A percentile compares a stretch with the other conserved stretches of the same genome.
These are phyloP conservation scores for Lonchura striata DNA, from an alignment of 2,113 vertebrate genomes.

Conservation along the genomic window DNA sequence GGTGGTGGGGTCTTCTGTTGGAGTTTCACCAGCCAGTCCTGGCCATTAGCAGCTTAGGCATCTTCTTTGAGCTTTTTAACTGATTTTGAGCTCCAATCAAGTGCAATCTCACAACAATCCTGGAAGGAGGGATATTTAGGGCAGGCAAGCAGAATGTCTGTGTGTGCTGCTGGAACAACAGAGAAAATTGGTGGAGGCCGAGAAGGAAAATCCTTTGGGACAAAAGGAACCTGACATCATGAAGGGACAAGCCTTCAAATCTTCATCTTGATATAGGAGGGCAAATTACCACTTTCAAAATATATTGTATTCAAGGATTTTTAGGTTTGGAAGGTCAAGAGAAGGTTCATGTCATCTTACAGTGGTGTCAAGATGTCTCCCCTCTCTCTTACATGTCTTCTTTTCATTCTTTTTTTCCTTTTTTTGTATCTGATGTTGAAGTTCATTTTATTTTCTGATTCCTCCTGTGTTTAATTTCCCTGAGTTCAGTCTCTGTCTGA, in stretches of 20 bases:
- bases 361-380: background rate
- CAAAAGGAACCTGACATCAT: background rate
- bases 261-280: background rate
- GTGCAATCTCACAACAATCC: background rate
- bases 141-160: background rate
- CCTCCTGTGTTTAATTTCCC: constrained; percentile 29
- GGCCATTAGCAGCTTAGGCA: background rate
- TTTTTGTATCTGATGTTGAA: background rate
- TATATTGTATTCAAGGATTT: background rate
- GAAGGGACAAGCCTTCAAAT: background rate
- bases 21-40: background rate
- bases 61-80: background rate
- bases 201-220: background rate
- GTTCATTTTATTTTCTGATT: constrained; percentile 39
- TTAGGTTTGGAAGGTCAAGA: background rate
- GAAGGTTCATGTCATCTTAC: background rate
- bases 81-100: background rate
- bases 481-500: background rate
- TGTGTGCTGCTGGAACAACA: background rate
- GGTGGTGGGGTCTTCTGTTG: background rate
- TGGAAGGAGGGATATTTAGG: background rate
- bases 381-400: accelerated
- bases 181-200: background rate
- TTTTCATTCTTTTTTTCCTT: background rate
- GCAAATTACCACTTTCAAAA: background rate